Conservation (phyloP, 2,113 vertebrate species). For the Mustela lutreola region DNA sequence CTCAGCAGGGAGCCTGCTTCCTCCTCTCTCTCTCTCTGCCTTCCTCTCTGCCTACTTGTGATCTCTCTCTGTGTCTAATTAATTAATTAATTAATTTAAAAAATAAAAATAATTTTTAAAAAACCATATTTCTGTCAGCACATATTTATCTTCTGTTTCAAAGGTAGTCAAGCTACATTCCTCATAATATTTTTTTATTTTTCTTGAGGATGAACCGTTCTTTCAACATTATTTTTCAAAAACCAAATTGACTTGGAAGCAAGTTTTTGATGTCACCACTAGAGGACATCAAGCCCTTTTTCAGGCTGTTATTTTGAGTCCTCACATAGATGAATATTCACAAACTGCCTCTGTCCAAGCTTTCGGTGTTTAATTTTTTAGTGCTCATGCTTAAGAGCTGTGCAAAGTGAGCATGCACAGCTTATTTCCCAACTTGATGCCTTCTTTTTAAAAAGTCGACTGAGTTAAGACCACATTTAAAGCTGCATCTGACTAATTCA, state of each 20-base stretch:
- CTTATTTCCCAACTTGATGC: not conserved
- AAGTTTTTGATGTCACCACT: slow-evolving; percentile 74
- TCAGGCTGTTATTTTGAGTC: not conserved
- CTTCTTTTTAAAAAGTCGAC: not conserved
- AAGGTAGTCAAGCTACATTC: not conserved
- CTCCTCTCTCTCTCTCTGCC: too few species aligned
- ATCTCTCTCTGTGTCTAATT: too few species aligned
- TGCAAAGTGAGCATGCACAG: not conserved
- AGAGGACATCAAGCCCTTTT: slow-evolving; percentile 76
- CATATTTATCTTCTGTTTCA: slow-evolving; percentile 7
- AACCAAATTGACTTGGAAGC: slow-evolving; percentile 24
- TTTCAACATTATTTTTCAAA: not conserved
- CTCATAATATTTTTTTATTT: not conserved
- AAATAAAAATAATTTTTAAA: not conserved
- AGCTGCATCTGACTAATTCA: slow-evolving; percentile 43
- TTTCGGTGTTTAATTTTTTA: not conserved
- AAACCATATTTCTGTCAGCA: not conserved
- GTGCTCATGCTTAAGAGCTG: not conserved
- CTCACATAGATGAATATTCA: not conserved
- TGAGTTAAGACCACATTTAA: slow-evolving; percentile 12
- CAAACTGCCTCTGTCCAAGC: not conserved
- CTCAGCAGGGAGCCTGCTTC: too few species aligned
- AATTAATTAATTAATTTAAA: too few species aligned
- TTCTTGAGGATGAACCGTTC: slow-evolving; percentile 4
- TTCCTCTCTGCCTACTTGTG: too few species aligned